Percentiles rank a stretch among this genome's conserved stretches.
Evolutionary conservation across 1,140 invertebrate species (phyloP).

Genomic region (Polyergus mexicanus): DNA sequence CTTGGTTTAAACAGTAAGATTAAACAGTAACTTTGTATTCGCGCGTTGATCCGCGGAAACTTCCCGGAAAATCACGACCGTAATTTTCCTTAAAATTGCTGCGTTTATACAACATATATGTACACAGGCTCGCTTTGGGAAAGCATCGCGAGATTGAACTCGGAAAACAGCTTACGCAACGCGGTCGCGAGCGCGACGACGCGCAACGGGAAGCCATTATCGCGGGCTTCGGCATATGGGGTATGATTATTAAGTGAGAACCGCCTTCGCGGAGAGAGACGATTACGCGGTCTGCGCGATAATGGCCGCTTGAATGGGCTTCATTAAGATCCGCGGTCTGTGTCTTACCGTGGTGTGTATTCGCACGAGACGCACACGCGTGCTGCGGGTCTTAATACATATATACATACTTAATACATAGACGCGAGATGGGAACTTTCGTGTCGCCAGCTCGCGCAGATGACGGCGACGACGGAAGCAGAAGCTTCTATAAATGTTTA

Average conservation of each 20-base stretch:
- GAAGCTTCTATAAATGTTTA: conserved; percentile 76
- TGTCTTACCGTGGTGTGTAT: conserved; percentile 39
- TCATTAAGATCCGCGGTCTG: conserved; percentile 82
- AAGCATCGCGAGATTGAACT: conserved; percentile 75
- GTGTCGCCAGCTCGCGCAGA: neutral
- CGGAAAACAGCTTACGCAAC: conserved; percentile 70
- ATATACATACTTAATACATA: conserved; percentile 18
- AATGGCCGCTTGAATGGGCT: conserved; percentile 85
- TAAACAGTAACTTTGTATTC: neutral
- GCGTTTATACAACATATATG: neutral
- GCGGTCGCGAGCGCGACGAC: conserved; percentile 68
- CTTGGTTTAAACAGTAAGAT: neutral
- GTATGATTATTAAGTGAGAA: conserved; percentile 85
- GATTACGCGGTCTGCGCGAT: conserved; percentile 84
- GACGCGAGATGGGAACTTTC: conserved; percentile 42
- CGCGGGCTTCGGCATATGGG: conserved; percentile 79
- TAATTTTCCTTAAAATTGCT: conserved; percentile 48
- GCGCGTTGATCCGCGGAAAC: neutral
- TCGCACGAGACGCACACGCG: conserved; percentile 29
- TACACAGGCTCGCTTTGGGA: neutral
- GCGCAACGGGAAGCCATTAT: conserved; percentile 81
- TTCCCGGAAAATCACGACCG: conserved; percentile 33
- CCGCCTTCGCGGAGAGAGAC: conserved; percentile 75
- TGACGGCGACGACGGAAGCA: conserved; percentile 16
- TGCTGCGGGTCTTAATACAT: conserved; percentile 23